phyloP scores from a whole-genome alignment of 2,888 invertebrate species.

The Buathra laborator region DNA sequence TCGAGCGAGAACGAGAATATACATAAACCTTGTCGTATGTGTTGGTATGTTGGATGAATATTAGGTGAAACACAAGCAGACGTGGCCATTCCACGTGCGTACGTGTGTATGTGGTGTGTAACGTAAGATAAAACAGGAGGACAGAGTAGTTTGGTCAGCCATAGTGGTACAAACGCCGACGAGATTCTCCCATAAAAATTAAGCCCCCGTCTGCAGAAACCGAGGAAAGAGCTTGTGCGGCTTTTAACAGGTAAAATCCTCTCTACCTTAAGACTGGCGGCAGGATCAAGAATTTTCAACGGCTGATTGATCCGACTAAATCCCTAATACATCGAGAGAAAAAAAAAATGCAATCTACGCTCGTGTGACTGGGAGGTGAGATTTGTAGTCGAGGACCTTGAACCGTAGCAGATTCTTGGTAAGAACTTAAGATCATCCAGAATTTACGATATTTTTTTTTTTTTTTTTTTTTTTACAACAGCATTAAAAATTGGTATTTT shows the following conservation, averaged over 20 bases:
- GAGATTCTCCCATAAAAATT: slow-evolving; percentile 43
- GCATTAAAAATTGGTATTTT: not conserved
- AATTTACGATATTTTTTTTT: not conserved
- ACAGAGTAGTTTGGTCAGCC: slow-evolving; percentile 22
- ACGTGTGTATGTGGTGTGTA: not conserved
- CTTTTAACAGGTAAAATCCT: not conserved
- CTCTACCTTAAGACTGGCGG: not conserved
- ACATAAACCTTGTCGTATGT: slow-evolving; percentile 26
- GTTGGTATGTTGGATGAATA: slow-evolving; percentile 20
- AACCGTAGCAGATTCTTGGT: not conserved
- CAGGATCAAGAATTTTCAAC: not conserved
- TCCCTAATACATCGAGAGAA: not conserved
- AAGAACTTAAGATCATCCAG: not conserved
- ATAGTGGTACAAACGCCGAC: slow-evolving; percentile 14
- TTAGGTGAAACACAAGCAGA: slow-evolving; percentile 27
- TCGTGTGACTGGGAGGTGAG: not conserved
- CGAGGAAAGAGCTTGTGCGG: not conserved
- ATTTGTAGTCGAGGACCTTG: not conserved
- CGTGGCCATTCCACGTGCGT: not conserved
- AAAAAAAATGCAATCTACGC: not conserved
- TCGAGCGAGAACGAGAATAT: slow-evolving; percentile 40
- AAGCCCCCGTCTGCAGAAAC: not conserved
- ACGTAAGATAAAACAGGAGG: not conserved
- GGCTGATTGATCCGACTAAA: not conserved
- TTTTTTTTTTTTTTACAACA: not conserved